Conservation (phyloP, 2,797 vertebrate species). For the Diplodus sargus region DNA sequence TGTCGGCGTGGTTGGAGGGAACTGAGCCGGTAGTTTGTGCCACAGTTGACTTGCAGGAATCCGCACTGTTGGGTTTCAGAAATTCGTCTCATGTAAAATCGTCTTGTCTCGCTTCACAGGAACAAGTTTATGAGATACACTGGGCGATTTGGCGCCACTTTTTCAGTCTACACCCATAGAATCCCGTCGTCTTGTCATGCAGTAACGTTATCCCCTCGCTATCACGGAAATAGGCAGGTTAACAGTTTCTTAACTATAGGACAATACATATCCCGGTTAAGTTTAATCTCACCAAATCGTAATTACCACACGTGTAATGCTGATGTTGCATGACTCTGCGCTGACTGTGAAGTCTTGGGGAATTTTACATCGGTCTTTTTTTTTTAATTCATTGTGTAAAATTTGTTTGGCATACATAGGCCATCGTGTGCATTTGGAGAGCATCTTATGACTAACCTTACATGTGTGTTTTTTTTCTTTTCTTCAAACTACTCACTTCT, state of each 20-base stretch:
- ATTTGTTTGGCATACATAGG: background rate
- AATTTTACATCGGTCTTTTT: background rate
- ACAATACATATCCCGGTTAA: background rate
- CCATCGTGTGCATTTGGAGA: background rate
- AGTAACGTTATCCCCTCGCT: constrained; percentile 12
- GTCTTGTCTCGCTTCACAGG: background rate
- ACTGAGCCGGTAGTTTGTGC: constrained; percentile 43
- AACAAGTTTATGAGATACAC: constrained; percentile 67
- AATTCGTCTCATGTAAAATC: background rate
- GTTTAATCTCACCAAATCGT: background rate
- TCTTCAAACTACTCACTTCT: background rate
- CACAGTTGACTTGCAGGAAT: background rate
- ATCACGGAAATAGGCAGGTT: constrained; percentile 39
- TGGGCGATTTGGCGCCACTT: constrained; percentile 88
- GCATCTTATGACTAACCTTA: background rate
- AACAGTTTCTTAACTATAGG: background rate
- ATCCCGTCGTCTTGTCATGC: constrained; percentile 61
- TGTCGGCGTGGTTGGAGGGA: constrained; percentile 58
- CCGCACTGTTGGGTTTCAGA: fast-evolving
- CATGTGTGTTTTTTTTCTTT: too few species aligned
- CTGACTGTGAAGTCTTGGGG: background rate
- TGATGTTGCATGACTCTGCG: background rate
- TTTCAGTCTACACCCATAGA: constrained; percentile 80
- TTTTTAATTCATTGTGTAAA: background rate
- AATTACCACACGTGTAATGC: too few species aligned